Evolutionary conservation across 2,113 vertebrate genomes (phyloP), one percentile per base, ranked within the genome.

Genomic region (Xyliphius kryptos): DNA sequence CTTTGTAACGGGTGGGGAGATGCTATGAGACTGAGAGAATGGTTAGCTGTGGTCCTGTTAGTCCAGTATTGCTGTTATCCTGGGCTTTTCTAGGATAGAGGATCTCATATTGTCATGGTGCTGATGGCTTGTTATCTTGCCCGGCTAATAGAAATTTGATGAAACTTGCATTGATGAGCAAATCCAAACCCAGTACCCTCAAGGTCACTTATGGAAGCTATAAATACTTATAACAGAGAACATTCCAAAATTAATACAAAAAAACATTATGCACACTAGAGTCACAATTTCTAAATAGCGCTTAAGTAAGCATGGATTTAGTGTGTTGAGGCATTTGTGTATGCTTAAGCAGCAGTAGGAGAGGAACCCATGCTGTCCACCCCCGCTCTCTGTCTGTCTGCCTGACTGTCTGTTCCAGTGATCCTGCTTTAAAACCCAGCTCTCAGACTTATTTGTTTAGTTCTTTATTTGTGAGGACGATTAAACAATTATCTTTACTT

Each of bases 31-130:
- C 19, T n/a, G 10, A 56, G 32, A 47, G 15, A 68, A 66, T 41
- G 36, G 57, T 66, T 47, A 43, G 55, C 64, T 51, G 64, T 7
- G 54, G 65, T 50, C 54, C 56, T 15, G 50, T 71, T 71, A 72
- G 43, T 62, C 40, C 16, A 17, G 26, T 56, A 54, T 61, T 65
- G 61, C 63, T 55, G 61, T 69, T 52, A 69, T 49, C 66, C 12
- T 66, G 66, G 71, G 71, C 38, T 66, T 69, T 37, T 47, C 49
- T 20, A 32, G 16, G 22, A 65, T 48, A 53, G 38, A 69, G 20
- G 11, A 69, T 58, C 44, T 61, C 63, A 73, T 73, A 61, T 65
- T 61, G 56, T 52, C 52, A 26, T 65, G 66, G 12, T 44, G 61
- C 60, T 68, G 70, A 72, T 63, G 43, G 51, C 62, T 48, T 64